These are phyloP conservation scores for Operophtera brumata DNA, from an alignment of 2,888 invertebrate species.

Conservation along the genomic window DNA sequence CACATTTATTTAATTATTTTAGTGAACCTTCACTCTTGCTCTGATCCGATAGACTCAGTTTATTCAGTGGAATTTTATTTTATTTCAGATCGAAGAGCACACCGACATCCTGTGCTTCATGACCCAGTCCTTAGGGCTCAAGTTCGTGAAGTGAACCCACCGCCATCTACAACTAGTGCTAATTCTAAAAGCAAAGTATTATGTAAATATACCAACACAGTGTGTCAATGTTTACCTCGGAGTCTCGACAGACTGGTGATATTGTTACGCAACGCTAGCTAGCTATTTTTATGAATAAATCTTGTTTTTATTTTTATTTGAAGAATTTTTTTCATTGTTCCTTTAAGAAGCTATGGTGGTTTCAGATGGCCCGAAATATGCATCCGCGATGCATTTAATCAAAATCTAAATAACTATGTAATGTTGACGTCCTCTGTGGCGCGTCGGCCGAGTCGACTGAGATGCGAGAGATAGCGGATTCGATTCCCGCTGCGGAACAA, in stretches of 20 bases:
- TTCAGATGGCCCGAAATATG: too few relatives aligned
- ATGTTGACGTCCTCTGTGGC: too few relatives aligned
- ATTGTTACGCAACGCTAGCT: conserved; percentile 73
- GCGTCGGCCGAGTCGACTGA: too few relatives aligned
- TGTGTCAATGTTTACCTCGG: conserved; percentile 69
- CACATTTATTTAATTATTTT: too few relatives aligned
- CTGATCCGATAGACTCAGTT: too few relatives aligned
- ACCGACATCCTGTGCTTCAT: conserved; percentile 94
- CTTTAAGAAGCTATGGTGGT: too few relatives aligned
- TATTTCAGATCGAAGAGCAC: conserved; percentile 92
- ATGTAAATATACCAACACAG: conserved; percentile 68
- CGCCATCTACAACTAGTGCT: conserved; percentile 48
- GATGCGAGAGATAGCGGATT: too few relatives aligned
- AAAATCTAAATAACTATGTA: too few relatives aligned
- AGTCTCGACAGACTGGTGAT: conserved; percentile 63
- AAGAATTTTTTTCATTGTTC: conserved; percentile 30
- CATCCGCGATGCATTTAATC: too few relatives aligned
- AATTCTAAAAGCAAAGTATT: conserved; percentile 54
- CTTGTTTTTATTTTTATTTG: conserved; percentile 69
- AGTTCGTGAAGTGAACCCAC: conserved; percentile 71
- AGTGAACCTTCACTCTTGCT: too few relatives aligned
- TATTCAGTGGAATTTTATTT: too few relatives aligned
- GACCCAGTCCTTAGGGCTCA: conserved; percentile 84
- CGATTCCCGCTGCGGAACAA: too few relatives aligned
- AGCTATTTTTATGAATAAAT: conserved; percentile 71